Percentiles rank a stretch among this genome's conserved stretches.
These are phyloP conservation scores for Mylabris phalerata DNA, from an alignment of 1,140 invertebrate species.

Conservation along the genomic window DNA sequence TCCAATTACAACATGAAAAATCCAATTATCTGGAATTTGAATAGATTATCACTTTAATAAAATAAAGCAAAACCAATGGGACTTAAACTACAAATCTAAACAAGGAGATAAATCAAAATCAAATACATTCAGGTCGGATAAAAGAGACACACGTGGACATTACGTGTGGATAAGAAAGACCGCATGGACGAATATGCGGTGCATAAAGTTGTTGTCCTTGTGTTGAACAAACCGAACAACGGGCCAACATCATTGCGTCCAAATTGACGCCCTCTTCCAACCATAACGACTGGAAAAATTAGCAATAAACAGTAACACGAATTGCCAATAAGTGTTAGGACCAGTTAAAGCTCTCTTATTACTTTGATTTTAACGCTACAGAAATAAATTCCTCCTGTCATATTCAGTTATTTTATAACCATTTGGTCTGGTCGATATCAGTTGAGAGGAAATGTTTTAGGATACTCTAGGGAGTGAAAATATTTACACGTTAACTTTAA, in stretches of 20 bases:
- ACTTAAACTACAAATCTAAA: neutral
- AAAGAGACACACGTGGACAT: constrained; percentile 40
- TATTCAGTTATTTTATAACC: no score
- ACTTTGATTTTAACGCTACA: no score
- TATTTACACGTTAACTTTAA: no score
- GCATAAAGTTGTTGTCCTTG: constrained; percentile 33
- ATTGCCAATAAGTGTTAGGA: no score
- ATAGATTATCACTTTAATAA: neutral
- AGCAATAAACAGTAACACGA: neutral
- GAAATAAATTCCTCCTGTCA: no score
- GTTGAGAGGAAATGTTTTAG: no score
- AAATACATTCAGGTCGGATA: constrained; percentile 17
- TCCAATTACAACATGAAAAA: no score
- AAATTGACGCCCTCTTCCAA: constrained; percentile 49
- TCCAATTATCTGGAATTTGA: neutral
- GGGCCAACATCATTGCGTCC: constrained; percentile 37
- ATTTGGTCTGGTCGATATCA: no score
- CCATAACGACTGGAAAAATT: constrained; percentile 57
- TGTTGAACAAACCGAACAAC: constrained; percentile 47
- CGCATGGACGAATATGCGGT: constrained; percentile 27
- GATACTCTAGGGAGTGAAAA: no score
- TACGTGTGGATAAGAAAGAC: constrained; percentile 38
- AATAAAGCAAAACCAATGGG: constrained; percentile 1
- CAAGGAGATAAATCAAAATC: neutral
- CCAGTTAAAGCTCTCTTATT: no score